A percentile compares a stretch with the other conserved stretches of the same genome.
phyloP scores from a whole-genome alignment of 2,113 vertebrate genomes.

The Macaca mulatta region DNA sequence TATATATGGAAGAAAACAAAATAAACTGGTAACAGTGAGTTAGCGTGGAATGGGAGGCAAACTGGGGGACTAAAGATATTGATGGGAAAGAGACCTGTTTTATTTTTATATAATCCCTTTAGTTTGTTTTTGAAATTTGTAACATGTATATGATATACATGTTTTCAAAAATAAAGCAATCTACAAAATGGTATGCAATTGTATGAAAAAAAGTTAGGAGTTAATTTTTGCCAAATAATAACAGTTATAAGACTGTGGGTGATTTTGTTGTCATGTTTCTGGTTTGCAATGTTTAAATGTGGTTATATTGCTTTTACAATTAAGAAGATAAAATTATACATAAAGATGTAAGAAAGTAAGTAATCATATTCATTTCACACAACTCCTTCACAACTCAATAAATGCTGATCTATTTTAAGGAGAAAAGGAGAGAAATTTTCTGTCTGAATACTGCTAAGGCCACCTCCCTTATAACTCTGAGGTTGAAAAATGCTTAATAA shows the following conservation, averaged over 20 bases:
- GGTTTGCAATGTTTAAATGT: neutral
- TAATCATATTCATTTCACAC: constrained; percentile 40
- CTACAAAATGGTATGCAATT: neutral
- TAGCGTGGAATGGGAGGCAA: neutral
- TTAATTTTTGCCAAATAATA: neutral
- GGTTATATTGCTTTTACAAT: constrained; percentile 14
- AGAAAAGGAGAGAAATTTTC: neutral
- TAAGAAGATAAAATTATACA: constrained; percentile 9
- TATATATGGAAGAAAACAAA: neutral
- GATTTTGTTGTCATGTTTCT: constrained; percentile 8
- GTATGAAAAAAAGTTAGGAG: neutral
- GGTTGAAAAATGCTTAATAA: constrained; percentile 50
- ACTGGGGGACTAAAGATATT: neutral
- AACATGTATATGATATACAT: neutral
- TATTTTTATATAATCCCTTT: neutral
- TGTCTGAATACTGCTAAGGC: neutral
- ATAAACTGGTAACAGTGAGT: neutral
- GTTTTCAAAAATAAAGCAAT: constrained; percentile 35
- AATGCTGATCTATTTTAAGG: constrained; percentile 17
- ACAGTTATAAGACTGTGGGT: neutral
- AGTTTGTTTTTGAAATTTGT: constrained; percentile 39
- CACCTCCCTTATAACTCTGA: constrained; percentile 31
- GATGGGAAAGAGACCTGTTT: neutral
- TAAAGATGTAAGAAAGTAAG: constrained; percentile 29
- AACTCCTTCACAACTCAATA: neutral